A percentile compares a stretch with the other conserved stretches of the same genome.
phyloP scores from a whole-genome alignment of 2,113 vertebrate genomes.

The Nyctereutes procyonoides region DNA sequence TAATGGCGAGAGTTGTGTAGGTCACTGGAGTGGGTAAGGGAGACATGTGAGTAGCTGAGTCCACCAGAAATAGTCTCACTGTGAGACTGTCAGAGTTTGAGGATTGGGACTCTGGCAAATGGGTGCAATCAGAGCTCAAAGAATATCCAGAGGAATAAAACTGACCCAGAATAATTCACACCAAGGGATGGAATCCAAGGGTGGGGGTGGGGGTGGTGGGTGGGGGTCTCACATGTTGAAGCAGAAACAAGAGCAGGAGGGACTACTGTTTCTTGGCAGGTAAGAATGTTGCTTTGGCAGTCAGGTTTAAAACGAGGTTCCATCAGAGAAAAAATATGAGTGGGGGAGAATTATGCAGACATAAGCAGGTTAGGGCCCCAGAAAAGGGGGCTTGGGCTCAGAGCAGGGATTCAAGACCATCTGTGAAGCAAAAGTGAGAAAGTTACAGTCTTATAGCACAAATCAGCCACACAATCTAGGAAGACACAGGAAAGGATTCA shows the following conservation, averaged over 20 bases:
- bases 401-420: neutral
- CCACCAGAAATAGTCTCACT: neutral
- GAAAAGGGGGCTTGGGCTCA: neutral
- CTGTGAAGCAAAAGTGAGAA: neutral
- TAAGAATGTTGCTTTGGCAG: neutral
- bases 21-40: fast-evolving
- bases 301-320: neutral
- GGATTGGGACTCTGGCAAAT: neutral
- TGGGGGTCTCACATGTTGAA: fast-evolving
- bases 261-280: neutral
- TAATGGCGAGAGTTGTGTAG: no score
- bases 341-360: neutral
- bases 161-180: neutral
- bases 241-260: neutral
- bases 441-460: neutral
- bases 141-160: neutral
- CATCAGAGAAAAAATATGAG: neutral
- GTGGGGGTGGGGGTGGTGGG: fast-evolving
- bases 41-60: neutral
- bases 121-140: neutral
- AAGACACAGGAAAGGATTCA: no score
- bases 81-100: neutral
- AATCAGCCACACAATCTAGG: neutral
- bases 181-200: neutral
- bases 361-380: neutral